phyloP scores from a whole-genome alignment of 2,797 vertebrate genomes.

The Darevskia nairensis region DNA sequence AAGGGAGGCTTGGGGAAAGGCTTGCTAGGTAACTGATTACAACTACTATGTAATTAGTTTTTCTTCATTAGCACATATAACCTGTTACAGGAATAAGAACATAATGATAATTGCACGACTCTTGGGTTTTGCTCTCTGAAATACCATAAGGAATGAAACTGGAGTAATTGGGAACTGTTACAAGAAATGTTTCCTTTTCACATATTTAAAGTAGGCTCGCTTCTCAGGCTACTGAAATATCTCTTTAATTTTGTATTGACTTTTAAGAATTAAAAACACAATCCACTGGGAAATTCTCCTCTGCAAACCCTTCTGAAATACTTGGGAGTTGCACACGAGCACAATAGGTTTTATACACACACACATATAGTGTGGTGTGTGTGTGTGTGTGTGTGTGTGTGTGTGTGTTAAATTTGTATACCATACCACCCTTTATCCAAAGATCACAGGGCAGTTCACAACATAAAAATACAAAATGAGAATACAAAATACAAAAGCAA shows the following conservation, averaged over 20 bases:
- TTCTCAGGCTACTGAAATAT: slow-evolving; percentile 24
- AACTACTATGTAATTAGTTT: slow-evolving; percentile 68
- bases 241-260: slow-evolving; percentile 52
- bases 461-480: too few relatives aligned
- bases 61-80: slow-evolving; percentile 71
- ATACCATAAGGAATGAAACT: slow-evolving; percentile 55
- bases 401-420: too few relatives aligned
- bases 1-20: slow-evolving; percentile 56
- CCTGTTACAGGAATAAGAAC: slow-evolving; percentile 64
- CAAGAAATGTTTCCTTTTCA: slow-evolving; percentile 49
- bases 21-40: slow-evolving; percentile 66
- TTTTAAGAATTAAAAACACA: slow-evolving; percentile 18
- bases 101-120: slow-evolving; percentile 70
- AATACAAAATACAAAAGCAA: too few relatives aligned
- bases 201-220: slow-evolving; percentile 27
- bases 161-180: slow-evolving; percentile 63
- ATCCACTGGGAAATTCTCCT: neutral
- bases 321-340: neutral
- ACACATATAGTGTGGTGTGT: too few relatives aligned
- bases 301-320: neutral
- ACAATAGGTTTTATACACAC: too few relatives aligned
- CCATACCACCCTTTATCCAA: too few relatives aligned
- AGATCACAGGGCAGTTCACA: too few relatives aligned
- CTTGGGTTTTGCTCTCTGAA: slow-evolving; percentile 65
- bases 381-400: too few relatives aligned